A percentile compares a stretch with the other conserved stretches of the same genome.
phyloP scores from a whole-genome alignment of 1,140 invertebrate species.

The Apocrypta bakeri region DNA sequence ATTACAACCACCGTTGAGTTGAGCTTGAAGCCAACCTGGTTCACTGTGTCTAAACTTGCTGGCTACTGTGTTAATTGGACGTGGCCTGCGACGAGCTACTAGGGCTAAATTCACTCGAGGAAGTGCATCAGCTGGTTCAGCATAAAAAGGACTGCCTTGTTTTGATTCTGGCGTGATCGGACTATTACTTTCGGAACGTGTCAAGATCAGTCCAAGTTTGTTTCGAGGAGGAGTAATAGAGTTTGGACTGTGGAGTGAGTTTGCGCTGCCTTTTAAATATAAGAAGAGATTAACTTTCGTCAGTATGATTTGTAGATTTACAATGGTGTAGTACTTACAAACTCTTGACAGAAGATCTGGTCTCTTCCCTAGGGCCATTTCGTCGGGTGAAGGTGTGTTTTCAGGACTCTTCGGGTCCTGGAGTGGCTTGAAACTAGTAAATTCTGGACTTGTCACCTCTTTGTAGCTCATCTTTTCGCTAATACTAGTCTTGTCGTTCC shows the following conservation, averaged over 20 bases:
- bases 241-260: slow-evolving; percentile 69
- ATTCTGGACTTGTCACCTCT: slow-evolving; percentile 69
- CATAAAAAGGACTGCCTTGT: slow-evolving; percentile 91
- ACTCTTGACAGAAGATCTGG: slow-evolving; percentile 81
- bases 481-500: slow-evolving; percentile 74
- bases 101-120: slow-evolving; percentile 73
- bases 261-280: slow-evolving; percentile 64
- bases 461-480: slow-evolving; percentile 69
- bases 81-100: slow-evolving; percentile 67
- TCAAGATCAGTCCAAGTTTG: slow-evolving; percentile 67
- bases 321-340: slow-evolving; percentile 73
- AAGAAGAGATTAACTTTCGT: neutral
- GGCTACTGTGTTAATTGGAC: slow-evolving; percentile 62
- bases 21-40: slow-evolving; percentile 76
- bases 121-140: slow-evolving; percentile 92
- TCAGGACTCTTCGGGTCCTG: slow-evolving; percentile 62
- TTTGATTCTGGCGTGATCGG: slow-evolving; percentile 74
- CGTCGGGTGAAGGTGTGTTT: slow-evolving; percentile 60
- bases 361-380: slow-evolving; percentile 73
- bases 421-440: slow-evolving; percentile 70
- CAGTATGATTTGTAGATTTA: neutral
- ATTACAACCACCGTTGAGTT: slow-evolving; percentile 48
- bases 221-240: slow-evolving; percentile 68
- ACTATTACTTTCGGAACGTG: slow-evolving; percentile 67
- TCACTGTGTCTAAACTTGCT: slow-evolving; percentile 79